Evolutionary conservation across 2,113 vertebrate genomes (phyloP), one percentile per base, ranked within the genome.

Genomic region (Polypterus bichir): DNA sequence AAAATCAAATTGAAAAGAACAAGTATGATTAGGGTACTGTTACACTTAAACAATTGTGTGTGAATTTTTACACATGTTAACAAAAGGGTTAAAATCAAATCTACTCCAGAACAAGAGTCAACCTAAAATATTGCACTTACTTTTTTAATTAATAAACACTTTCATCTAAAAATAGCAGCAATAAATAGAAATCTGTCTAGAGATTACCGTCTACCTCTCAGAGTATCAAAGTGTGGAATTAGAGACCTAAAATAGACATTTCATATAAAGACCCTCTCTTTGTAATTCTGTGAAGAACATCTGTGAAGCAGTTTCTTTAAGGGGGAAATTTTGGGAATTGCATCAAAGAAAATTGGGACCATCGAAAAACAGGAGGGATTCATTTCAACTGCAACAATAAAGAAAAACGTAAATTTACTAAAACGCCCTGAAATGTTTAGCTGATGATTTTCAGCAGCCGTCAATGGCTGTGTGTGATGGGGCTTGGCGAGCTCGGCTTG

Each of bases 101-200:
- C 27, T 27, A 27, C 27, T 27, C 27, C 27, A 27, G 27, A 27
- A 27, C 27, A 27, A 27, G 27, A 27, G 27, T 27, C 27, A 27
- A 27, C 77, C 79, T 77, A 74, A 83, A 83, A 78, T 76, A 82
- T 81, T 74, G 77, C 74, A 76, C 73, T 79, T 72, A 57, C 70
- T 77, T 83, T 80, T 79, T 80, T 83, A 77, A 77, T 78, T 73
- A 70, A 67, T 49, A 44, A n/a, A 5, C 46, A 65, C 84, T 88
- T 88, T 88, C 77, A 87, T 87, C 86, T 86, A 88, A 83, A 86
- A 84, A 88, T 86, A 88, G 65, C 70, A 66, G 62, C 71, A 82
- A 83, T 82, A 78, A 83, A 83, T 74, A 62, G 74, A 74, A 74
- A 78, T 81, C 77, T 68, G 69, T 44, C 70, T 70, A 74, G 73